These are phyloP conservation scores for Brachionus calyciflorus DNA, from an alignment of 1,140 invertebrate species.

Conservation along the genomic window DNA sequence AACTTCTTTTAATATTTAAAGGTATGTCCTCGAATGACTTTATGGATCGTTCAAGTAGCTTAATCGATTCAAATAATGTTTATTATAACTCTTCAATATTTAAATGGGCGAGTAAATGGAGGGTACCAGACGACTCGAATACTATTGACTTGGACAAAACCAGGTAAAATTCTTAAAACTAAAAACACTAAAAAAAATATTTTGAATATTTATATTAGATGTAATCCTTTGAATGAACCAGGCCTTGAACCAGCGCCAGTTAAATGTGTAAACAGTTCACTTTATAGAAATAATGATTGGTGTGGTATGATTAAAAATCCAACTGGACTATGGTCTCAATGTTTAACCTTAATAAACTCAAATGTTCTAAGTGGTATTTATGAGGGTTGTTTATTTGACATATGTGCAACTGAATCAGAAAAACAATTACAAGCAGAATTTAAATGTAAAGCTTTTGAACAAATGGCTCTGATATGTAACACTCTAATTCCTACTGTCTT, in stretches of 20 bases:
- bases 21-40: background rate
- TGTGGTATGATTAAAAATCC: conserved; percentile 12
- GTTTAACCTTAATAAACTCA: background rate
- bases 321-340: conserved; percentile 12
- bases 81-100: too few species aligned
- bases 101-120: conserved; percentile 30
- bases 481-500: background rate
- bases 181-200: background rate
- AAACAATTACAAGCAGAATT: background rate
- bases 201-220: background rate
- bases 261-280: background rate
- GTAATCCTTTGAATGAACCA: background rate
- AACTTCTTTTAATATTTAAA: too few species aligned
- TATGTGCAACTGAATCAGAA: conserved; percentile 16
- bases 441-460: conserved; percentile 28
- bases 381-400: conserved; percentile 11
- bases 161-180: background rate
- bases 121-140: conserved; percentile 15
- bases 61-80: background rate
- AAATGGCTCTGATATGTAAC: background rate
- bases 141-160: too few species aligned
- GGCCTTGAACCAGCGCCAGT: conserved; percentile 13
- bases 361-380: background rate
- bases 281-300: background rate
- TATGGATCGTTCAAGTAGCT: background rate